Percentiles rank a stretch among this genome's conserved stretches.
Evolutionary conservation across 2,113 vertebrate species (phyloP).

Genomic region (Meleagris gallopavo): DNA sequence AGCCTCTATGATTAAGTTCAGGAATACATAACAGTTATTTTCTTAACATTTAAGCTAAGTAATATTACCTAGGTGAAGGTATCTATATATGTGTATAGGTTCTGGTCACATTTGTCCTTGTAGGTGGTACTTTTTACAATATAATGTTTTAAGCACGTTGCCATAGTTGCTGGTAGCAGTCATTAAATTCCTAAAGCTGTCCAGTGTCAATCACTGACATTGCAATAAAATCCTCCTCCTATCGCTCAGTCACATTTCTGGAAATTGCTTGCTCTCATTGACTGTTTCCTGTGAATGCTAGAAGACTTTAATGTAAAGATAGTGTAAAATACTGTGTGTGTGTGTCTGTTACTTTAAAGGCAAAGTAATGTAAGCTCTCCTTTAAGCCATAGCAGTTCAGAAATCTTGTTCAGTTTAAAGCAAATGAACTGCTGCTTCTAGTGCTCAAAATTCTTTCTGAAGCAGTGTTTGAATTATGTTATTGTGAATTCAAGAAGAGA

Average conservation of each 20-base stretch:
- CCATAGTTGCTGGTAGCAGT: accelerated
- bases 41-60: background rate
- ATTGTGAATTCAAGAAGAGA: background rate
- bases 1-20: background rate
- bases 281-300: background rate
- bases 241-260: background rate
- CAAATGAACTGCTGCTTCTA: background rate
- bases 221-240: background rate
- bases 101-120: background rate
- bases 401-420: background rate
- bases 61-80: background rate
- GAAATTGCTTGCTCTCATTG: background rate
- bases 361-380: background rate
- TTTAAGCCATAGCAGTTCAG: background rate
- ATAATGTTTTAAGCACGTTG: accelerated
- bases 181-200: background rate
- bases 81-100: background rate
- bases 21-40: background rate
- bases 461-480: background rate
- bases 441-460: background rate
- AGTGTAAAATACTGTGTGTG: background rate
- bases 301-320: background rate
- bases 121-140: background rate
- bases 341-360: background rate
- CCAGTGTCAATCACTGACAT: background rate